phyloP scores from a whole-genome alignment of 2,888 invertebrate genomes.

The Notodonta ziczac region DNA sequence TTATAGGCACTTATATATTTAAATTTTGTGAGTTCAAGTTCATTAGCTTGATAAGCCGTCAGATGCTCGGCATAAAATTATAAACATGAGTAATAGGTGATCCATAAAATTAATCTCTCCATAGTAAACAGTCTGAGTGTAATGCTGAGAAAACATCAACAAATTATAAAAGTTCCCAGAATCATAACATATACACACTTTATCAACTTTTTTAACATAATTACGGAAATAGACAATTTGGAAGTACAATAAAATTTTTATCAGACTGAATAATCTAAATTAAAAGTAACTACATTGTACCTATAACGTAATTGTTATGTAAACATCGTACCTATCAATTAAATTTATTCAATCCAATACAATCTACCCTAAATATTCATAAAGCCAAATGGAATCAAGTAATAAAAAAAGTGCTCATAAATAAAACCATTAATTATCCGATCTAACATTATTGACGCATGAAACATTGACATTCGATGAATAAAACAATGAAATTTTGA shows the following conservation, averaged over 20 bases:
- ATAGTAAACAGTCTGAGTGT: background rate
- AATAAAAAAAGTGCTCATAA: constrained; percentile 31
- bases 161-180: too few relatives aligned
- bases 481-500: constrained; percentile 11
- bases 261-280: constrained; percentile 3
- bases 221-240: too few relatives aligned
- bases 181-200: too few relatives aligned
- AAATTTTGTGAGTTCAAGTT: background rate
- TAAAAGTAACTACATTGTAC: background rate
- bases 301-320: background rate
- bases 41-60: background rate
- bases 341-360: background rate
- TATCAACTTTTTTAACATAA: too few relatives aligned
- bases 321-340: background rate
- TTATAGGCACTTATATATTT: too few relatives aligned
- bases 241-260: background rate
- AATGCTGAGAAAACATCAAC: too few relatives aligned
- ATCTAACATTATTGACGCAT: constrained; percentile 4
- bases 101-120: background rate
- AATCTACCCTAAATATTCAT: too few relatives aligned
- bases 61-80: background rate
- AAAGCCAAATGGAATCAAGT: background rate
- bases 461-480: constrained; percentile 12
- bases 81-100: background rate
- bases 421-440: constrained; percentile 13